Evolutionary conservation across 2,888 invertebrate species (phyloP).

Genomic region (Dasysyrphus albostriatus): DNA sequence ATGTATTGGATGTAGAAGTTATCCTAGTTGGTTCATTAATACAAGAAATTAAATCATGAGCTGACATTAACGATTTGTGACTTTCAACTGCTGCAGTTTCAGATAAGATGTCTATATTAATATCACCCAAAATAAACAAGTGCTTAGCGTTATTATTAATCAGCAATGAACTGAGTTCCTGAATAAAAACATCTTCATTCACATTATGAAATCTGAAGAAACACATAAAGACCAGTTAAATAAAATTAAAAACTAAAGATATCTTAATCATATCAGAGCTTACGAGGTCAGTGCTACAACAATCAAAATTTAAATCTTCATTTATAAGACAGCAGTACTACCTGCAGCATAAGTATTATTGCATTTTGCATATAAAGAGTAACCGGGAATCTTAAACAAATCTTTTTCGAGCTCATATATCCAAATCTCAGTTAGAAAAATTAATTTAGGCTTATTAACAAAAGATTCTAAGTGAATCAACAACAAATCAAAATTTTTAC

Average conservation of each 20-base stretch:
- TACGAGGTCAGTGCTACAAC: background rate
- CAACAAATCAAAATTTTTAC: too few relatives aligned
- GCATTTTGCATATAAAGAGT: background rate
- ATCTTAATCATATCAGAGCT: constrained; percentile 24
- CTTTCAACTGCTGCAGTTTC: too few relatives aligned
- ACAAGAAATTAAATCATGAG: too few relatives aligned
- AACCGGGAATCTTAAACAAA: constrained; percentile 23
- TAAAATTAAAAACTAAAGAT: background rate
- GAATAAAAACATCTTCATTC: too few relatives aligned
- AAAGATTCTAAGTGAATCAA: background rate
- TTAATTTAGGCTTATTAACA: background rate
- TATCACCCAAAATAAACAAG: too few relatives aligned
- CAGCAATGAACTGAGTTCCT: too few relatives aligned
- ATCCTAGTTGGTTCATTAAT: too few relatives aligned
- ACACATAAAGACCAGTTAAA: background rate
- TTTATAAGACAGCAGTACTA: constrained; percentile 15
- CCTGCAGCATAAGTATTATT: background rate
- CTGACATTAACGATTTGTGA: too few relatives aligned
- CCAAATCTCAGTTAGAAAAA: constrained; percentile 27
- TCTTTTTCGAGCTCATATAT: constrained; percentile 21
- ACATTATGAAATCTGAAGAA: constrained; percentile 14
- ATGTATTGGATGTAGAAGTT: too few relatives aligned
- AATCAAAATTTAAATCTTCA: constrained; percentile 7
- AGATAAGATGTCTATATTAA: too few relatives aligned
- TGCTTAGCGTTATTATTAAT: too few relatives aligned